Percentiles rank a stretch among this genome's conserved stretches.
Evolutionary conservation across 2,888 invertebrate species (phyloP).

Genomic region (Dione vanillae): DNA sequence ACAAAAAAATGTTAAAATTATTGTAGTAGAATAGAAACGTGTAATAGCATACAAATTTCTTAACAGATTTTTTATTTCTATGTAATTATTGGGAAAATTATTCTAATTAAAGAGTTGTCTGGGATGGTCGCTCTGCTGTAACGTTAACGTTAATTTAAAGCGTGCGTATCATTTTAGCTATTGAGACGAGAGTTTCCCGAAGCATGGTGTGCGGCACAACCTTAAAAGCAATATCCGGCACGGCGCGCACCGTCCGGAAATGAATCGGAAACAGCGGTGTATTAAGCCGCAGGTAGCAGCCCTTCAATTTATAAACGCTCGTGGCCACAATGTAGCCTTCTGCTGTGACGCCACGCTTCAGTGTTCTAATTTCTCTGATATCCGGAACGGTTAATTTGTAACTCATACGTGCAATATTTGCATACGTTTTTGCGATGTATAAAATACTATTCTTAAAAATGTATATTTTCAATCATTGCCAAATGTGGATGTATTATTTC

Average conservation of each 20-base stretch:
- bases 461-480: constrained; percentile 19
- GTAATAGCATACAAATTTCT: no score
- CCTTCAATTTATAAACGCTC: constrained; percentile 84
- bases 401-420: constrained; percentile 48
- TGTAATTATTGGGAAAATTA: neutral
- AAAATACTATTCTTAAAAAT: neutral
- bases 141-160: constrained; percentile 7
- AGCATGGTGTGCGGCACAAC: constrained; percentile 76
- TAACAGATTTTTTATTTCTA: neutral
- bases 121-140: neutral
- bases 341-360: constrained; percentile 55
- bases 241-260: constrained; percentile 83
- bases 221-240: constrained; percentile 85
- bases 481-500: constrained; percentile 35
- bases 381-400: constrained; percentile 77
- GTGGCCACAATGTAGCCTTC: constrained; percentile 71
- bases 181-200: constrained; percentile 46
- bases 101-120: neutral
- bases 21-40: no score
- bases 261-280: constrained; percentile 85
- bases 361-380: constrained; percentile 61
- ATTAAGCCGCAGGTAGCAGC: constrained; percentile 84
- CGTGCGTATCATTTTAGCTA: constrained; percentile 37
- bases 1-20: no score
- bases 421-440: neutral